A percentile compares a stretch with the other conserved stretches of the same genome.
These are phyloP conservation scores for Elephas maximus DNA, from an alignment of 2,113 vertebrate species.

Conservation along the genomic window DNA sequence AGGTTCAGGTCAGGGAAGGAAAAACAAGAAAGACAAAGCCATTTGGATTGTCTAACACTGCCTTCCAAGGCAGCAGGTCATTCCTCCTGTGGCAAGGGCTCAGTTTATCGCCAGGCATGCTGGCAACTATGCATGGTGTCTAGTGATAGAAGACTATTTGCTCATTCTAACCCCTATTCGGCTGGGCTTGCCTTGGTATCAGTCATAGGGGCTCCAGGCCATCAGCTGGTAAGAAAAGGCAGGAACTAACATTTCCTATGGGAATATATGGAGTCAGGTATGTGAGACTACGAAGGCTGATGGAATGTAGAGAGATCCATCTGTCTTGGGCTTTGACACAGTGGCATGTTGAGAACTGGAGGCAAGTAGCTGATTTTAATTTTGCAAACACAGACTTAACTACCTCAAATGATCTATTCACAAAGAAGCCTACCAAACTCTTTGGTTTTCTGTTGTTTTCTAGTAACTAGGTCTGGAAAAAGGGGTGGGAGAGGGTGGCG, in stretches of 20 bases:
- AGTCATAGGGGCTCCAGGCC: neutral
- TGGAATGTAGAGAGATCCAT: neutral
- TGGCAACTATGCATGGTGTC: neutral
- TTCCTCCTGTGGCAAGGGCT: neutral
- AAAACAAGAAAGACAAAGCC: neutral
- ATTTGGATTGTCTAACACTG: neutral
- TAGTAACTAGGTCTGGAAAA: conserved; percentile 23
- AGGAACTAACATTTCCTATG: neutral
- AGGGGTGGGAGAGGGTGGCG: neutral
- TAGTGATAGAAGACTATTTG: neutral
- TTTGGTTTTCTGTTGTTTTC: conserved; percentile 55
- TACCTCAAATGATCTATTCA: neutral
- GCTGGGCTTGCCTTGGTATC: neutral
- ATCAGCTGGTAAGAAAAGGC: neutral
- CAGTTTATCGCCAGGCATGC: neutral
- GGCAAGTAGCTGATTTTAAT: conserved; percentile 23
- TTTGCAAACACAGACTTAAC: conserved; percentile 31
- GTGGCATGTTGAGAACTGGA: conserved; percentile 44
- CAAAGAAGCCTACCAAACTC: conserved; percentile 12
- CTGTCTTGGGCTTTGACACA: neutral
- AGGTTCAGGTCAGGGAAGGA: neutral
- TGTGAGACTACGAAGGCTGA: neutral
- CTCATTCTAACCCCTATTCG: neutral
- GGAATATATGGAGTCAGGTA: neutral
- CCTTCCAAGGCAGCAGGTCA: neutral